Evolutionary conservation across 2,113 vertebrate species (phyloP).

Genomic region (Gavialis gangeticus): DNA sequence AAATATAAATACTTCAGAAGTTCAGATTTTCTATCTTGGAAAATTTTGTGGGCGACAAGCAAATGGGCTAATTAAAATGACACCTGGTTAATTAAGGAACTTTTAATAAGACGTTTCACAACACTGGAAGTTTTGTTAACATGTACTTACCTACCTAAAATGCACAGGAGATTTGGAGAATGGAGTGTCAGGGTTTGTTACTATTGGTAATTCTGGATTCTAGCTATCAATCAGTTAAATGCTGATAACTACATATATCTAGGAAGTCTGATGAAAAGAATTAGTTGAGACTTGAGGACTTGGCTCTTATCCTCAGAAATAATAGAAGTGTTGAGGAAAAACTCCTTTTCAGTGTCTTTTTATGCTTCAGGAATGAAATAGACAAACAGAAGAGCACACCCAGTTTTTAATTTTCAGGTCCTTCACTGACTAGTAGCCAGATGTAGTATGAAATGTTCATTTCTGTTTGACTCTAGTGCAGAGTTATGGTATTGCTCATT

Average conservation of each 20-base stretch:
- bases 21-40: background rate
- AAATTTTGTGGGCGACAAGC: background rate
- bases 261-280: background rate
- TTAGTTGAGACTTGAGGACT: background rate
- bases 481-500: background rate
- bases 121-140: background rate
- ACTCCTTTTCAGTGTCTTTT: background rate
- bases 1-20: background rate
- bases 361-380: background rate
- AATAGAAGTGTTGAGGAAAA: background rate
- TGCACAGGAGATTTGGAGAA: background rate
- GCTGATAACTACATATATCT: background rate
- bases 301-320: background rate
- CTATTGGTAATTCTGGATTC: background rate
- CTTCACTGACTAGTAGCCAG: constrained; percentile 30
- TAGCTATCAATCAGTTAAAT: background rate
- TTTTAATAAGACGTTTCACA: background rate
- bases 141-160: background rate
- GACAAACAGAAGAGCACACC: background rate
- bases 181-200: accelerated
- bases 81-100: background rate
- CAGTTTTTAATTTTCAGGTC: constrained; percentile 46
- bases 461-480: background rate
- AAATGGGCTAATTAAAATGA: background rate
- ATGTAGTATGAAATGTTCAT: background rate